Evolutionary conservation across 2,888 invertebrate species (phyloP).

Genomic region (Leucophora obtusa): DNA sequence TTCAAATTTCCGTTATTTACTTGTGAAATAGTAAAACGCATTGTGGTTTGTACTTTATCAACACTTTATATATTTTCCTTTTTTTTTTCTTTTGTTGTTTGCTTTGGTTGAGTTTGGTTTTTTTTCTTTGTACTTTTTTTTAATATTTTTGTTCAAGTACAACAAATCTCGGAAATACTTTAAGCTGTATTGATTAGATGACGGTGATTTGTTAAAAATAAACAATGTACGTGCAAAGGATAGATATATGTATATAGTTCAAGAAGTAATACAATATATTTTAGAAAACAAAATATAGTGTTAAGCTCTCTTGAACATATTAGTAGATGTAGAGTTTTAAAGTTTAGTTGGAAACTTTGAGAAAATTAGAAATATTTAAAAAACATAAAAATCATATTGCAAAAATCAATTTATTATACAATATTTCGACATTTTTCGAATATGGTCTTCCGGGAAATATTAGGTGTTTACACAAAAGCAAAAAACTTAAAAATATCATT

Average conservation of each 20-base stretch:
- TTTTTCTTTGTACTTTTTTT: slow-evolving; percentile 16
- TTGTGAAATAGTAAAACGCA: slow-evolving; percentile 39
- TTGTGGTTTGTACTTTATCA: slow-evolving; percentile 22
- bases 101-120: slow-evolving; percentile 24
- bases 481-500: too few relatives aligned
- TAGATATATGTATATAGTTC: not conserved
- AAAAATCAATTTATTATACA: too few relatives aligned
- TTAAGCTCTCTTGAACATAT: not conserved
- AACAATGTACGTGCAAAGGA: slow-evolving; percentile 37
- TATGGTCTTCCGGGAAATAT: too few relatives aligned
- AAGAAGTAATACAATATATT: not conserved
- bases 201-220: slow-evolving; percentile 57
- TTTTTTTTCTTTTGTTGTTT: slow-evolving; percentile 11
- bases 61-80: slow-evolving; percentile 12
- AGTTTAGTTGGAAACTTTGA: not conserved
- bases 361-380: not conserved
- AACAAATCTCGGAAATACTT: slow-evolving; percentile 62
- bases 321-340: not conserved
- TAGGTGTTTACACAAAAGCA: too few relatives aligned
- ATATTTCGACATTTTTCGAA: too few relatives aligned
- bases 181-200: slow-evolving; percentile 63
- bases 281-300: not conserved
- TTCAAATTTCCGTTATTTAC: slow-evolving; percentile 57
- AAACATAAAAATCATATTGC: too few relatives aligned
- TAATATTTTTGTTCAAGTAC: slow-evolving; percentile 3